These are phyloP conservation scores for Pachydiplax longipennis DNA, from an alignment of 2,888 invertebrate species.

Conservation along the genomic window DNA sequence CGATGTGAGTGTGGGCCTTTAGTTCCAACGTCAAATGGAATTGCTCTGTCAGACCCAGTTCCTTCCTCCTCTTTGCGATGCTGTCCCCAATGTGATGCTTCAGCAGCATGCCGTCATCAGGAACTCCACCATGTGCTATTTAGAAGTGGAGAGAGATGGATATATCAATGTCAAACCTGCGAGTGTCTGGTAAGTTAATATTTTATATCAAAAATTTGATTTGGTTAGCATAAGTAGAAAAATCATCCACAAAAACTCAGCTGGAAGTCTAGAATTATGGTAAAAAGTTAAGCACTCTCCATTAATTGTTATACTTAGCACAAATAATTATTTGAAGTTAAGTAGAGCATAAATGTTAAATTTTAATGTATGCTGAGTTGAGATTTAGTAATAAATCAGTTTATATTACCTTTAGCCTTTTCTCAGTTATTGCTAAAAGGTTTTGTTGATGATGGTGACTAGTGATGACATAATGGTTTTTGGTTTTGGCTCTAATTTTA, in stretches of 20 bases:
- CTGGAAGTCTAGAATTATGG: not conserved
- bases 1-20: slow-evolving; percentile 71
- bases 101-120: slow-evolving; percentile 79
- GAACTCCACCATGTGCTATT: slow-evolving; percentile 78
- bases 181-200: slow-evolving; percentile 78
- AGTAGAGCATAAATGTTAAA: no score
- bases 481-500: no score
- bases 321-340: no score
- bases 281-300: no score
- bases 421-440: no score
- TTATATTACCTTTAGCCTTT: no score
- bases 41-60: slow-evolving; percentile 44
- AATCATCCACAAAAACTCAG: not conserved
- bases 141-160: slow-evolving; percentile 86
- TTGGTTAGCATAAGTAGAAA: not conserved
- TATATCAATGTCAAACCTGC: slow-evolving; percentile 90
- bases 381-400: no score
- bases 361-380: no score
- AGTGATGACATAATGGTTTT: no score
- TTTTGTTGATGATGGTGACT: no score
- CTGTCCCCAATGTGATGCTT: slow-evolving; percentile 82
- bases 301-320: no score
- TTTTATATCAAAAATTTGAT: not conserved
- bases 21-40: slow-evolving; percentile 48
- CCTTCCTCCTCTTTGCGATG: slow-evolving; percentile 63